Evolutionary conservation across 2,113 vertebrate species (phyloP), one percentile per base, ranked within the genome.

Genomic region (Sinocyclocheilus grahami): DNA sequence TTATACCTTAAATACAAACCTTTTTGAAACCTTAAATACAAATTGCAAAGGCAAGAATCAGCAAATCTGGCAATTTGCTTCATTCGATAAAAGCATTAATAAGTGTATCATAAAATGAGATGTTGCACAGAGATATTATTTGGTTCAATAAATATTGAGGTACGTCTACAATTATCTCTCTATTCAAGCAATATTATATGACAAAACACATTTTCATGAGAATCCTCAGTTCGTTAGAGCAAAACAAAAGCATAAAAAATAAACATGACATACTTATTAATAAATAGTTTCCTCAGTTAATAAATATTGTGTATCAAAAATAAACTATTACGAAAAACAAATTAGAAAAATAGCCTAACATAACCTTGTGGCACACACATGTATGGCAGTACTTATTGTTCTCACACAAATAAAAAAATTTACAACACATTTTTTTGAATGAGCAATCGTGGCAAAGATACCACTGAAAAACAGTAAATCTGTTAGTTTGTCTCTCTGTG

Each of bases 311-410:
- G 53, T 48, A 39, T 3, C 48, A 84, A 67, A 79, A 86, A 86
- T 81, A 78, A 16, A 81, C 4, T n/a, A 24, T 55, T 78, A 79
- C 82, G 42, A 42, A 58, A 81, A 5, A 51, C 55, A 82, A 62
- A 42, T 42, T 69, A 13, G 18, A 46, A 80, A 60, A 81, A 79
- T 78, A 84, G 74, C 62, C 8, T 18, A 58, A 27, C 69, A 12
- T 65, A 91, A 84, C 83, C 85, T 79, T 85, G 88, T 94, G 93
- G 94, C 94, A 94, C 93, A 78, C 90, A 37, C 86, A 89, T 83
- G 84, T 65, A 90, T 92, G 93, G 93, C 94, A 95, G 92, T 91
- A 88, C 55, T 88, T 89, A 5, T 81, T 71, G 30, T 72, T 58
- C 62, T 46, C 51, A 53, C 42, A 48, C 10, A 11, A 48, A 3